Evolutionary conservation across 2,888 invertebrate species (phyloP).

Genomic region (Eutolmus rufibarbis): DNA sequence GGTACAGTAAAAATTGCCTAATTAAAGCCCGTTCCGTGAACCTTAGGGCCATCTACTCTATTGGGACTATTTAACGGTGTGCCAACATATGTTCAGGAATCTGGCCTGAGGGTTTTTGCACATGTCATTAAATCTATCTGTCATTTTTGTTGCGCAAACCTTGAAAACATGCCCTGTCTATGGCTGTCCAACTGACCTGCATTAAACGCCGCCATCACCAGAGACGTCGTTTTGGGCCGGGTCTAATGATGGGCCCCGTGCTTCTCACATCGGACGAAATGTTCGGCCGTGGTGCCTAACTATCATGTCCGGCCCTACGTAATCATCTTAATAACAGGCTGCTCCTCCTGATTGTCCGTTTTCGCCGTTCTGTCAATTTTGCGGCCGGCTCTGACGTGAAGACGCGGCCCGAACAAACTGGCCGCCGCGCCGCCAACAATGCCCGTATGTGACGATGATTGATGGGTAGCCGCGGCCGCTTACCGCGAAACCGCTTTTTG

Average conservation of each 20-base stretch:
- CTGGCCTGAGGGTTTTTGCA: neutral
- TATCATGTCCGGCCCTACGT: constrained; percentile 23
- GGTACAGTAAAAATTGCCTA: neutral
- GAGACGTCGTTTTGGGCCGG: neutral
- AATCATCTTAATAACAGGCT: constrained; percentile 39
- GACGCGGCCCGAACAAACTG: constrained; percentile 18
- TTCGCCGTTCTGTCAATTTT: constrained; percentile 40
- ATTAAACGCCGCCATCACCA: constrained; percentile 19
- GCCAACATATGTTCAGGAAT: neutral
- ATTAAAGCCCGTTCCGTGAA: neutral
- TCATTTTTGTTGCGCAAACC: constrained; percentile 14
- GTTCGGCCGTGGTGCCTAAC: constrained; percentile 7
- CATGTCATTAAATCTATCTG: constrained; percentile 10
- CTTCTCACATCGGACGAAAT: constrained; percentile 26
- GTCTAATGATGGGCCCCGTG: constrained; percentile 8
- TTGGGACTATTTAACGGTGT: neutral
- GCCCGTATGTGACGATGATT: constrained; percentile 39
- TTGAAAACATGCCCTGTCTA: neutral
- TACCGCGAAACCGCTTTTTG: constrained; percentile 25
- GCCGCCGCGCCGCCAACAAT: constrained; percentile 27
- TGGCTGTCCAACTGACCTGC: constrained; percentile 24
- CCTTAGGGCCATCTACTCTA: neutral
- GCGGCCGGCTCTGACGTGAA: constrained; percentile 4
- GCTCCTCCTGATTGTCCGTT: constrained; percentile 30
- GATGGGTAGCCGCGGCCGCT: constrained; percentile 37